A percentile compares a stretch with the other conserved stretches of the same genome.
Evolutionary conservation across 2,888 invertebrate species (phyloP).

Genomic region (Ophion ventricosus): DNA sequence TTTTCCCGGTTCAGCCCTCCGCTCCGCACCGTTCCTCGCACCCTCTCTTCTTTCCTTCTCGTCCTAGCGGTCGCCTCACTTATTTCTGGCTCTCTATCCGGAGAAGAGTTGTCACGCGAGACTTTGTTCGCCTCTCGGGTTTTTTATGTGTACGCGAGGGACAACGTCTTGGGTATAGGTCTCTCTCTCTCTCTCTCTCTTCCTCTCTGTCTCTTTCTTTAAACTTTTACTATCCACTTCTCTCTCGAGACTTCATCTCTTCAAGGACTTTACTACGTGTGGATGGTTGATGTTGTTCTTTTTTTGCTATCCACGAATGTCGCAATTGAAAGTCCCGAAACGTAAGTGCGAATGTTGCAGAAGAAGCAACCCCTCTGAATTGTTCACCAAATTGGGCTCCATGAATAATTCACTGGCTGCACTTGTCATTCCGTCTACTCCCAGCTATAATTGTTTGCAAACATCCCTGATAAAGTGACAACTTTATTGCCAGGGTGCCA

Average conservation of each 20-base stretch:
- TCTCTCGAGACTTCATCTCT: conserved; percentile 1
- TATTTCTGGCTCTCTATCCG: conserved; percentile 70
- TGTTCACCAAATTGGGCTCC: neutral
- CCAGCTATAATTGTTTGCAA: neutral
- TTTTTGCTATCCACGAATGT: neutral
- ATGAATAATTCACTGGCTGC: neutral
- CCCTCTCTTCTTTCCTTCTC: conserved; percentile 22
- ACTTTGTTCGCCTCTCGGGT: conserved; percentile 52
- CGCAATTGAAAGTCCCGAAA: conserved; percentile 4
- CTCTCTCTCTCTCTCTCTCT: conserved; percentile 27
- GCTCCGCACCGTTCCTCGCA: conserved; percentile 44
- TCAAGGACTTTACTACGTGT: conserved; percentile 31
- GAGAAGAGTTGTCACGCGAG: conserved; percentile 54
- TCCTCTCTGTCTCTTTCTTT: conserved; percentile 33
- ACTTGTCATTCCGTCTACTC: neutral
- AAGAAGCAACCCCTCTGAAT: neutral
- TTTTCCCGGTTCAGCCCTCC: conserved; percentile 57
- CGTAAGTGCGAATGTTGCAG: conserved; percentile 5
- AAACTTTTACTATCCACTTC: conserved; percentile 33
- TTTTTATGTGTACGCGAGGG: conserved; percentile 23
- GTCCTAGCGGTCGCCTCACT: conserved; percentile 51
- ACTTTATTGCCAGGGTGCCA: neutral
- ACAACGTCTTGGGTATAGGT: conserved; percentile 30
- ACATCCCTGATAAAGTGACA: neutral
- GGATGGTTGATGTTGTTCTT: neutral